A percentile compares a stretch with the other conserved stretches of the same genome.
These are phyloP conservation scores for Parnassius smintheus DNA, from an alignment of 2,888 invertebrate genomes.

Conservation along the genomic window DNA sequence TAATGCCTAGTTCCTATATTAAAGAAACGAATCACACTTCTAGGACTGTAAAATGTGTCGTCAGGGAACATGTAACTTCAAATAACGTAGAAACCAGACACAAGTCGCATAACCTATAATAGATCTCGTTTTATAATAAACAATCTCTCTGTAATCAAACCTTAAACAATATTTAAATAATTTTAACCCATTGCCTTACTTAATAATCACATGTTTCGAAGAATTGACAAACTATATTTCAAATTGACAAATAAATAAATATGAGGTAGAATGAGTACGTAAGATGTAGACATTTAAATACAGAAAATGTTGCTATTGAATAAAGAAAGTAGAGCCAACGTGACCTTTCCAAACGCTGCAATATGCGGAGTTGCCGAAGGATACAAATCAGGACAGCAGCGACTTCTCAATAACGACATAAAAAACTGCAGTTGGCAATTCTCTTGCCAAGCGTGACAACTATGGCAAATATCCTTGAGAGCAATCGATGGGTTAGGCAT, in stretches of 20 bases:
- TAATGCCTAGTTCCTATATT: too few species aligned
- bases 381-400: too few species aligned
- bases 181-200: not conserved
- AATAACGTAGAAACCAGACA: too few species aligned
- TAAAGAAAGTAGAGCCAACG: not conserved
- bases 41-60: too few species aligned
- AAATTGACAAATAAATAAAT: conserved; percentile 31
- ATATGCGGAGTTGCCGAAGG: too few species aligned
- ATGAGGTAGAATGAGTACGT: conserved; percentile 37
- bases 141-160: not conserved
- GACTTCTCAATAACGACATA: too few species aligned
- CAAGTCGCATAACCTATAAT: conserved; percentile 3
- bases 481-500: too few species aligned
- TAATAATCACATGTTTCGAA: conserved; percentile 25
- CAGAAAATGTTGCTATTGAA: not conserved
- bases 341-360: too few species aligned
- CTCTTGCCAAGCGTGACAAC: too few species aligned
- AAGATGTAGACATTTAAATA: not conserved
- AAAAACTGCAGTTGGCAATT: too few species aligned
- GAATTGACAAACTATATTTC: conserved; percentile 42
- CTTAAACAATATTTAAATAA: not conserved
- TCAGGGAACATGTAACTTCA: not conserved
- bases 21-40: too few species aligned
- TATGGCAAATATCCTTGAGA: too few species aligned
- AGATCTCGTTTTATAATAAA: conserved; percentile 3